phyloP scores from a whole-genome alignment of 2,888 invertebrate genomes.

The Andricus curvator region DNA sequence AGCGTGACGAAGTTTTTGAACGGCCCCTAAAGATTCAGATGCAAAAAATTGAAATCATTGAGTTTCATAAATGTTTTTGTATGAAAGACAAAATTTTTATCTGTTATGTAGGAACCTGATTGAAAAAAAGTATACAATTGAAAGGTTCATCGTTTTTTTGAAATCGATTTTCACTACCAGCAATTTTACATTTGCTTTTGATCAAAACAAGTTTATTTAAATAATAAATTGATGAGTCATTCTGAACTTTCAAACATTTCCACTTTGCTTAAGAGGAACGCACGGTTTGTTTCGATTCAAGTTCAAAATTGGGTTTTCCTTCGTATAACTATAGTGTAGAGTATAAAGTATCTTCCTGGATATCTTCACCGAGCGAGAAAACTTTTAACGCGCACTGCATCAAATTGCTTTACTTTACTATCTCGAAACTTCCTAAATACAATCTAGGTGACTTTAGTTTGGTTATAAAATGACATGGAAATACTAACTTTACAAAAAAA shows the following conservation, averaged over 20 bases:
- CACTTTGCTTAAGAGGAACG: constrained; percentile 30
- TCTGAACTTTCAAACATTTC: background rate
- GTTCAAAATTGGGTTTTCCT: constrained; percentile 64
- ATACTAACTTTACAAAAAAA: constrained; percentile 19
- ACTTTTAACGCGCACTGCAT: constrained; percentile 61
- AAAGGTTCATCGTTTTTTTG: no score
- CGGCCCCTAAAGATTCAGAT: no score
- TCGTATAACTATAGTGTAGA: constrained; percentile 29
- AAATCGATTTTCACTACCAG: no score
- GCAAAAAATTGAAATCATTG: no score
- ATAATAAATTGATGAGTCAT: background rate
- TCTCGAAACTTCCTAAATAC: constrained; percentile 44
- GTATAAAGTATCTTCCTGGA: constrained; percentile 41
- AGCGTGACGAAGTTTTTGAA: no score
- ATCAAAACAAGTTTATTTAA: background rate
- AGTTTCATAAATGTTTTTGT: no score
- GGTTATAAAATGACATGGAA: constrained; percentile 6
- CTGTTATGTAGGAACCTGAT: no score
- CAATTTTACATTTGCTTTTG: no score
- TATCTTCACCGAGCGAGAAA: constrained; percentile 51
- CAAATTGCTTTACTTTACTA: constrained; percentile 62
- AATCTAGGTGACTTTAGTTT: background rate
- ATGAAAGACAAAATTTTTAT: no score
- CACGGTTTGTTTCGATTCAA: constrained; percentile 46
- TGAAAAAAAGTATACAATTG: no score